Evolutionary conservation across 2,113 vertebrate genomes (phyloP).

Genomic region (Eira barbara): DNA sequence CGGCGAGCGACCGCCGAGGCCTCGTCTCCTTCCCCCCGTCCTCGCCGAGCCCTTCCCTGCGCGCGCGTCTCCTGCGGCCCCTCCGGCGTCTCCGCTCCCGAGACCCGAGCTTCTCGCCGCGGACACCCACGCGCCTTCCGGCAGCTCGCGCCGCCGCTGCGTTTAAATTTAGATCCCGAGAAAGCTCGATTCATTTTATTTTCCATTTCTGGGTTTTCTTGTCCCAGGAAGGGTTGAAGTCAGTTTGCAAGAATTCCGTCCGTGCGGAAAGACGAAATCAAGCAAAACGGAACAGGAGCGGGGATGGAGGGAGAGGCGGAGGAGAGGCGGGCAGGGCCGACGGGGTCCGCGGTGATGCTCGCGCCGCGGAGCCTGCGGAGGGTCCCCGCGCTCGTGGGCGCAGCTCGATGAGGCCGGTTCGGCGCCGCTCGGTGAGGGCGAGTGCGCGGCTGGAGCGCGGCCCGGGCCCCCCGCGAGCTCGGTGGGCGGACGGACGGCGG

Average conservation of each 20-base stretch:
- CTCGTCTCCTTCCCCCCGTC: no score
- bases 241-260: neutral
- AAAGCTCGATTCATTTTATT: neutral
- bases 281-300: neutral
- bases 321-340: neutral
- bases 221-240: neutral
- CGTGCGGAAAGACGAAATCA: neutral
- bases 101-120: neutral
- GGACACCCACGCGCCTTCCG: constrained; percentile 47
- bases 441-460: neutral
- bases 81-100: neutral
- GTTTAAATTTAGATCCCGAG: constrained; percentile 55
- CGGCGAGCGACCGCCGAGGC: no score
- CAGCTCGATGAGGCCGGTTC: neutral
- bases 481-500: no score
- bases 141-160: neutral
- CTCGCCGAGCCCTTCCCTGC: no score
- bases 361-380: neutral
- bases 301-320: neutral
- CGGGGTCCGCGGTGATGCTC: neutral
- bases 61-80: no score
- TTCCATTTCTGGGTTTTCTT: neutral
- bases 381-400: neutral
- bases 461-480: no score
- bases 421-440: neutral